These are phyloP conservation scores for Puffinus mauretanicus DNA, from an alignment of 2,113 vertebrate species.

Conservation along the genomic window DNA sequence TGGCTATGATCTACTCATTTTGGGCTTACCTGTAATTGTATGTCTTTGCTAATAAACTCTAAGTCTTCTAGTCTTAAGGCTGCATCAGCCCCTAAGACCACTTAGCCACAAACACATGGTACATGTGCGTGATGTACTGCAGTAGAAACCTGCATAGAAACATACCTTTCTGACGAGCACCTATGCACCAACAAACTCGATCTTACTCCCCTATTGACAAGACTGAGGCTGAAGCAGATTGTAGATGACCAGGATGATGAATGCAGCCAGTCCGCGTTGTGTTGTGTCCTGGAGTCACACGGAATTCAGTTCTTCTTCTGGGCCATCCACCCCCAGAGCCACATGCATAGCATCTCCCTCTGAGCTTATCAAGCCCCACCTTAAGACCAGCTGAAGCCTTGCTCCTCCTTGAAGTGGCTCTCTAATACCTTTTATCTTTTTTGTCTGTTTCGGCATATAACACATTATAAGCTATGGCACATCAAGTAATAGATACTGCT, in stretches of 20 bases:
- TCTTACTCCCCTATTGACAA: not conserved
- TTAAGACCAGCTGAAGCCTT: not conserved
- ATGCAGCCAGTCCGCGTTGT: fast-evolving
- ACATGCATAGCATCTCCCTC: not conserved
- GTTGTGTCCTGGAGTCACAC: not conserved
- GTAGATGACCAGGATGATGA: not conserved
- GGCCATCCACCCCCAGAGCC: not conserved
- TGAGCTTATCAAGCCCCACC: not conserved
- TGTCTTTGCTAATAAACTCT: not conserved
- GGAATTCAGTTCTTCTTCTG: not conserved
- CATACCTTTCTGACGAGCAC: not conserved
- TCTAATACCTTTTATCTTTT: not conserved
- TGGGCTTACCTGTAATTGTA: not conserved
- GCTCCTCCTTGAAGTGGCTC: not conserved
- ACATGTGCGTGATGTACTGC: not conserved
- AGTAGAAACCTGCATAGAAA: not conserved
- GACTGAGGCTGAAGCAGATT: not conserved
- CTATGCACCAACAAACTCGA: not conserved
- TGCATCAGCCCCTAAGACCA: not conserved
- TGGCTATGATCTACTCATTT: not conserved
- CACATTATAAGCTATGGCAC: not conserved
- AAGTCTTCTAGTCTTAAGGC: not conserved
- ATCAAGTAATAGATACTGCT: not conserved
- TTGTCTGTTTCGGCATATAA: not conserved
- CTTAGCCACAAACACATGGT: not conserved